A percentile compares a stretch with the other conserved stretches of the same genome.
These are phyloP conservation scores for Malthinus seriepunctatus DNA, from an alignment of 2,888 invertebrate species.

Conservation along the genomic window DNA sequence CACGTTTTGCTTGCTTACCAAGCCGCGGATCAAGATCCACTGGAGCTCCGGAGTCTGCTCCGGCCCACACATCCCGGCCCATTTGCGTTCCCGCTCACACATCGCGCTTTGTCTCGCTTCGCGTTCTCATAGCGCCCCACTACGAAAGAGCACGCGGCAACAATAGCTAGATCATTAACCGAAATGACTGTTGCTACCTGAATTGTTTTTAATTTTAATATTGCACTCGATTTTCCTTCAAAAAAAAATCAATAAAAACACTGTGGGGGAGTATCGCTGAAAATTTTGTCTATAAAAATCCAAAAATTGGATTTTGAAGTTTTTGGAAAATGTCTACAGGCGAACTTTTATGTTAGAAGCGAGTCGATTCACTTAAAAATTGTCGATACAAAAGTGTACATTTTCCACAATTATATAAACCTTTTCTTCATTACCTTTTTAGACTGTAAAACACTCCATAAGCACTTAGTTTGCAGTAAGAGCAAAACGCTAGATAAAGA, in stretches of 20 bases:
- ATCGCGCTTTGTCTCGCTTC: constrained; percentile 47
- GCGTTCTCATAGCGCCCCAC: constrained; percentile 52
- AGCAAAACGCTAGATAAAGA: constrained; percentile 34
- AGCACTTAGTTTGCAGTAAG: constrained; percentile 28
- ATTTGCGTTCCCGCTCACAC: constrained; percentile 50
- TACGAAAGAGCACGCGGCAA: constrained; percentile 50
- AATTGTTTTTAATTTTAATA: constrained; percentile 40
- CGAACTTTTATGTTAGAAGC: too few species aligned
- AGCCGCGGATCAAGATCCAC: constrained; percentile 60
- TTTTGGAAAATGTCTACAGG: too few species aligned
- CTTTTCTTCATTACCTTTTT: constrained; percentile 28
- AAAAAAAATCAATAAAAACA: constrained; percentile 6
- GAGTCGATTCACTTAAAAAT: too few species aligned
- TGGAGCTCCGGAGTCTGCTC: constrained; percentile 64
- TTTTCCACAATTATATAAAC: constrained; percentile 16
- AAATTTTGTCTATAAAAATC: too few species aligned
- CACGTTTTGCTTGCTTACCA: constrained; percentile 71
- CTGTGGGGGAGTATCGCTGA: background rate
- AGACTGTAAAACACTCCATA: constrained; percentile 31
- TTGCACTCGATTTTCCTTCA: constrained; percentile 10
- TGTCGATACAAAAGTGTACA: background rate
- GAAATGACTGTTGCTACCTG: constrained; percentile 53
- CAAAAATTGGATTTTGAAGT: too few species aligned
- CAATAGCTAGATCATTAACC: constrained; percentile 53
- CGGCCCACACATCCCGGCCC: constrained; percentile 54